Evolutionary conservation across 2,113 vertebrate genomes (phyloP).

Genomic region (Oreochromis tanganicae): DNA sequence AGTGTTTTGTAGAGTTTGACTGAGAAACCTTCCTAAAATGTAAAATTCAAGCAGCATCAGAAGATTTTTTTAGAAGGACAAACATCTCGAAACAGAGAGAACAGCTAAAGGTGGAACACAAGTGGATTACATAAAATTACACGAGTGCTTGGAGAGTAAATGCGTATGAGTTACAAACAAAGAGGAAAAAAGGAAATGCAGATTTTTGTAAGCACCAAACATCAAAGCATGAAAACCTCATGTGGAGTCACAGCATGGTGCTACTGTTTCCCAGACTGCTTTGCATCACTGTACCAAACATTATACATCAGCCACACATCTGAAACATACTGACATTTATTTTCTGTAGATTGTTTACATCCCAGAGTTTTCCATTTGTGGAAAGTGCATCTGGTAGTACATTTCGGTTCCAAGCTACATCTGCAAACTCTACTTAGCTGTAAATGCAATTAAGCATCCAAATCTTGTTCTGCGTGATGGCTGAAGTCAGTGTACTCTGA

Average conservation of each 20-base stretch:
- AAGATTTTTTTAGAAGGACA: neutral
- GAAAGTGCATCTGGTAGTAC: neutral
- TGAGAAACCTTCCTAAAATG: neutral
- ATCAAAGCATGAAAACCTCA: conserved; percentile 20
- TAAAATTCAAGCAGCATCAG: neutral
- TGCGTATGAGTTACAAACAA: neutral
- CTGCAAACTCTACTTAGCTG: neutral
- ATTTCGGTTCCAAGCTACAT: accelerated
- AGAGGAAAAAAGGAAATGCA: neutral
- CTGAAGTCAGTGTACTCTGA: neutral
- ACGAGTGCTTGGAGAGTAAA: neutral
- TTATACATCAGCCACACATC: neutral
- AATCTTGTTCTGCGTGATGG: neutral
- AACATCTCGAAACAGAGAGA: neutral
- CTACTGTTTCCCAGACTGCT: neutral
- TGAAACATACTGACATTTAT: neutral
- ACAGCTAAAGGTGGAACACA: neutral
- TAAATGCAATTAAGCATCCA: neutral
- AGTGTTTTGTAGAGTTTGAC: neutral
- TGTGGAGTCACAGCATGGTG: neutral
- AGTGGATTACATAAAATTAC: neutral
- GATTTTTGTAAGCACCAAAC: conserved; percentile 6
- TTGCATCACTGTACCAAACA: neutral
- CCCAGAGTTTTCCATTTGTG: neutral
- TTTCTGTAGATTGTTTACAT: neutral